A percentile compares a stretch with the other conserved stretches of the same genome.
Evolutionary conservation across 1,140 invertebrate genomes (phyloP).

Genomic region (Sarcophaga bullata): DNA sequence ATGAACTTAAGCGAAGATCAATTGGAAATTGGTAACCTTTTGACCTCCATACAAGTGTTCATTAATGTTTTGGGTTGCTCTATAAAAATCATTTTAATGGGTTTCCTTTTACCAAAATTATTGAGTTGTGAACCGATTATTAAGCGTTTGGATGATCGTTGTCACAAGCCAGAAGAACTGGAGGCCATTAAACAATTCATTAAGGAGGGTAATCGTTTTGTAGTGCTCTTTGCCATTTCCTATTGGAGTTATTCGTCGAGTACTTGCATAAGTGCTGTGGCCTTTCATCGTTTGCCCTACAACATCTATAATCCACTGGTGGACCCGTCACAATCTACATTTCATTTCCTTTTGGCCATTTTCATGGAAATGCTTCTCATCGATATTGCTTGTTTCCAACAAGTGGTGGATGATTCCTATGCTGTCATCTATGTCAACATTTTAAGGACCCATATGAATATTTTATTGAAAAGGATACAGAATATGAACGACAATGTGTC

Average conservation of each 20-base stretch:
- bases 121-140: constrained; percentile 44
- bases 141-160: constrained; percentile 46
- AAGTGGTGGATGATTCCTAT: constrained; percentile 52
- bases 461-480: constrained; percentile 45
- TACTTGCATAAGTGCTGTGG: constrained; percentile 48
- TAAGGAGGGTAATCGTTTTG: constrained; percentile 47
- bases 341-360: constrained; percentile 46
- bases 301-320: constrained; percentile 49
- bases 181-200: constrained; percentile 33
- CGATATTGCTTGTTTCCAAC: constrained; percentile 52
- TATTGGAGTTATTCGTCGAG: constrained; percentile 50
- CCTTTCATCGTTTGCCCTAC: constrained; percentile 49
- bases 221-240: constrained; percentile 48
- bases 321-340: constrained; percentile 45
- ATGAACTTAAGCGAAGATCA: constrained; percentile 39
- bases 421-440: constrained; percentile 51
- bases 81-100: constrained; percentile 49
- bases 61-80: constrained; percentile 51
- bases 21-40: constrained; percentile 50
- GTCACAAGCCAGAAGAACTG: constrained; percentile 41
- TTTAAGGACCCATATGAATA: constrained; percentile 46
- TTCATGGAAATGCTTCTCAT: constrained; percentile 51
- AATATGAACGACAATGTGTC: background rate
- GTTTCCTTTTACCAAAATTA: constrained; percentile 45
- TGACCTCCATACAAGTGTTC: constrained; percentile 51